phyloP scores from a whole-genome alignment of 2,113 vertebrate genomes.

The Regulus satrapa region DNA sequence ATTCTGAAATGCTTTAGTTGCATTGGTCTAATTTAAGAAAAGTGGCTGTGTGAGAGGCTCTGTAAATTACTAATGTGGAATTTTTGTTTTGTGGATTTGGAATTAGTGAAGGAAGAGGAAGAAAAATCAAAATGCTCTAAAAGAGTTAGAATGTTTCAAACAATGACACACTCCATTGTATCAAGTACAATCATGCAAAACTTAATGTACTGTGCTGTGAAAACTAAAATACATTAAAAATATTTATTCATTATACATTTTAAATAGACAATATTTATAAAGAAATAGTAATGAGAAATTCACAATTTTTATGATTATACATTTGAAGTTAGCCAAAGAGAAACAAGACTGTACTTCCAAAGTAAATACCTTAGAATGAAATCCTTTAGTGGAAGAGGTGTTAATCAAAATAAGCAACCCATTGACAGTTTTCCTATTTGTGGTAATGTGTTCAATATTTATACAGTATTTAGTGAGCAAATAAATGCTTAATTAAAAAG shows the following conservation, averaged over 20 bases:
- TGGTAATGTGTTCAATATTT: not conserved
- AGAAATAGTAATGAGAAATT: too few relatives aligned
- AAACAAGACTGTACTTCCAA: too few relatives aligned
- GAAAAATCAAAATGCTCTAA: not conserved
- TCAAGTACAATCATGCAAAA: too few relatives aligned
- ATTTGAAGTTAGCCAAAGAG: too few relatives aligned
- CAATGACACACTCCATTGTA: too few relatives aligned
- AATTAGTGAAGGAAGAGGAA: not conserved
- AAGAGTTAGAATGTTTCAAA: not conserved
- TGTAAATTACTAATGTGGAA: not conserved
- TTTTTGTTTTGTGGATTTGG: not conserved
- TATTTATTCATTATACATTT: too few relatives aligned
- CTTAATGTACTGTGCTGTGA: too few relatives aligned
- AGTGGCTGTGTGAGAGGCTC: not conserved
- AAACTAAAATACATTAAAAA: too few relatives aligned
- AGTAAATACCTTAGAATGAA: too few relatives aligned
- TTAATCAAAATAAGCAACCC: not conserved
- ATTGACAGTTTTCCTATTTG: not conserved
- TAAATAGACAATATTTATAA: too few relatives aligned
- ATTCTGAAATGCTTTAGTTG: not conserved
- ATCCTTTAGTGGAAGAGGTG: too few relatives aligned
- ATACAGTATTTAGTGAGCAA: not conserved
- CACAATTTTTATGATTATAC: too few relatives aligned
- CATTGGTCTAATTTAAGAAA: not conserved
- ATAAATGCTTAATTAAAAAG: not conserved